phyloP scores from a whole-genome alignment of 1,140 invertebrate species.

The Megalonaias nervosa region DNA sequence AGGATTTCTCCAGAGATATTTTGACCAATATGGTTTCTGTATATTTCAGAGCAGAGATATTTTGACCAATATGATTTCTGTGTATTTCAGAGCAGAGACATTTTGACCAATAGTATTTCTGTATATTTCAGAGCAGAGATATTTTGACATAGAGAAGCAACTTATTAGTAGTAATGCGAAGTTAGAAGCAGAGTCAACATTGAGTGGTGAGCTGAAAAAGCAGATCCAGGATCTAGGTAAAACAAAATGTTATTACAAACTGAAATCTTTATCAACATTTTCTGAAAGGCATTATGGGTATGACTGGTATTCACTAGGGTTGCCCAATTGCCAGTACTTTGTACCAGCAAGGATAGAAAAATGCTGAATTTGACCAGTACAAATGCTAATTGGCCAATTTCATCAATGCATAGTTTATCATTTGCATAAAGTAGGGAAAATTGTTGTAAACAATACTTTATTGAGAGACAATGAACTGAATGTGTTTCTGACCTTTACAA shows the following conservation, averaged over 20 bases:
- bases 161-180: constrained; percentile 55
- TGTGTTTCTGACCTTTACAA: too few species aligned
- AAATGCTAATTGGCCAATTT: too few species aligned
- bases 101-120: constrained; percentile 49
- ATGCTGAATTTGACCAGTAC: too few species aligned
- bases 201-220: constrained; percentile 39
- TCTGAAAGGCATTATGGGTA: too few species aligned
- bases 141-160: constrained; percentile 69
- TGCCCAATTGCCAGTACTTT: too few species aligned
- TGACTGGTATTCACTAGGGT: too few species aligned
- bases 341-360: too few species aligned
- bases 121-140: constrained; percentile 65
- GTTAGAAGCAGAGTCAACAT: constrained; percentile 49
- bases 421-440: too few species aligned
- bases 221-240: constrained; percentile 54
- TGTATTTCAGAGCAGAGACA: constrained; percentile 66
- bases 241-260: not conserved
- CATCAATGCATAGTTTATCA: too few species aligned
- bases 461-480: too few species aligned
- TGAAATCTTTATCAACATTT: too few species aligned
- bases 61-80: constrained; percentile 50
- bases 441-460: too few species aligned
- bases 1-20: constrained; percentile 58
- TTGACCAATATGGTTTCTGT: constrained; percentile 44
- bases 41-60: constrained; percentile 66